Conservation (phyloP, 1,140 invertebrate genomes). For the Helicoverpa armigera region DNA sequence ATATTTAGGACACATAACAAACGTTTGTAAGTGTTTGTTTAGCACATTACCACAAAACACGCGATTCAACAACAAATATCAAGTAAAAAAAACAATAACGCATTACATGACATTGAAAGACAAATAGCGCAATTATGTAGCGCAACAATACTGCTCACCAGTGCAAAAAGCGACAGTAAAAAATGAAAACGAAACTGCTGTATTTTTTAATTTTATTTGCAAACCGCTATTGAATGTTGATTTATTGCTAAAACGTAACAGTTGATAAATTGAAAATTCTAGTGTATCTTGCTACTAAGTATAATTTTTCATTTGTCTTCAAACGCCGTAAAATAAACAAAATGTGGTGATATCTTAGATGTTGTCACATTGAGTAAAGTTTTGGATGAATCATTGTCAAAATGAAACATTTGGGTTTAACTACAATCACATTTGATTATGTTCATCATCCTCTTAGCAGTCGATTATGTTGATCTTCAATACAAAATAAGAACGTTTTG, state of each 20-base stretch:
- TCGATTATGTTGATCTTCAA: too few relatives aligned
- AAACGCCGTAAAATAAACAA: not conserved
- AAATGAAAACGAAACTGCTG: constrained; percentile 43
- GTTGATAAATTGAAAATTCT: constrained; percentile 33
- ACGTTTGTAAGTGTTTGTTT: constrained; percentile 31
- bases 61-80: constrained; percentile 51
- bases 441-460: too few relatives aligned
- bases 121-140: constrained; percentile 54
- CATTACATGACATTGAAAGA: constrained; percentile 55
- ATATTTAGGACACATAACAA: constrained; percentile 11
- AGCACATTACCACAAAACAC: constrained; percentile 45
- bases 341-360: not conserved
- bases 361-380: not conserved
- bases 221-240: constrained; percentile 35
- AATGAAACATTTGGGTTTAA: not conserved
- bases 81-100: constrained; percentile 46
- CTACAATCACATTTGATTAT: not conserved
- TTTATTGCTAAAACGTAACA: constrained; percentile 9
- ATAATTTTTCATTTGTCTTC: constrained; percentile 18
- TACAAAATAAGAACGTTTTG: too few relatives aligned
- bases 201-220: constrained; percentile 37
- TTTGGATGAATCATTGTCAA: not conserved
- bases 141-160: constrained; percentile 34
- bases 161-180: constrained; percentile 45
- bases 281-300: not conserved